These are phyloP conservation scores for Chaetodon trifasciatus DNA, from an alignment of 2,797 vertebrate genomes.

Conservation along the genomic window DNA sequence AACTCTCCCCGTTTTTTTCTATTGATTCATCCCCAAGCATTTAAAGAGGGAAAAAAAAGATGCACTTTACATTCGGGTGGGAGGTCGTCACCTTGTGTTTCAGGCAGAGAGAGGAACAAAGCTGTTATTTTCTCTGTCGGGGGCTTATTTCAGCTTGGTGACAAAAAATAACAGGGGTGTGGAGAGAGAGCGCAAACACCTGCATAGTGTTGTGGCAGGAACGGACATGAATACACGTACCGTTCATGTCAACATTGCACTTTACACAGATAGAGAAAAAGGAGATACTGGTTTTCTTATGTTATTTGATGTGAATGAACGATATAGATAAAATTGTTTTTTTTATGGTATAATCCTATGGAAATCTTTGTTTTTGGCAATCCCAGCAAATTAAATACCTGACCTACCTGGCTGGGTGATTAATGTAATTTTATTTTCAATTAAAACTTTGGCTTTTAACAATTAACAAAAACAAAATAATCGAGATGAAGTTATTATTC, in stretches of 20 bases:
- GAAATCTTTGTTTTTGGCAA: neutral
- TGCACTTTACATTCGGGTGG: constrained; percentile 72
- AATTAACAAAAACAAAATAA: too few species aligned
- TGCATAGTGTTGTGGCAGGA: constrained; percentile 25
- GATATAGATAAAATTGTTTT: neutral
- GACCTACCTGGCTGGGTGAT: neutral
- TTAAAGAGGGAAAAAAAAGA: constrained; percentile 63
- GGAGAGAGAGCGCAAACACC: constrained; percentile 37
- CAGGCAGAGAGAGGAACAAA: constrained; percentile 56
- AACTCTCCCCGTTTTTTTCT: constrained; percentile 40
- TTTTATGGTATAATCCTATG: neutral
- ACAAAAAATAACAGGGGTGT: constrained; percentile 55
- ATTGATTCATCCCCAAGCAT: constrained; percentile 74
- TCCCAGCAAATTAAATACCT: neutral
- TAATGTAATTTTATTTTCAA: too few species aligned
- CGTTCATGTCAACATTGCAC: neutral
- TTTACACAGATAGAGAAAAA: constrained; percentile 8
- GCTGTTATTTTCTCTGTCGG: constrained; percentile 66
- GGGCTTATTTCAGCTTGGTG: constrained; percentile 57
- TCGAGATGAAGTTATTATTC: too few species aligned
- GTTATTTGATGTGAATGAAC: neutral
- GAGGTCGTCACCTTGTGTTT: constrained; percentile 74
- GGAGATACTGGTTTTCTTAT: neutral
- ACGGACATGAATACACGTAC: constrained; percentile 20
- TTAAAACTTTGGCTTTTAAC: too few species aligned